These are phyloP conservation scores for Eurytoma californica DNA, from an alignment of 2,888 invertebrate species.

Conservation along the genomic window DNA sequence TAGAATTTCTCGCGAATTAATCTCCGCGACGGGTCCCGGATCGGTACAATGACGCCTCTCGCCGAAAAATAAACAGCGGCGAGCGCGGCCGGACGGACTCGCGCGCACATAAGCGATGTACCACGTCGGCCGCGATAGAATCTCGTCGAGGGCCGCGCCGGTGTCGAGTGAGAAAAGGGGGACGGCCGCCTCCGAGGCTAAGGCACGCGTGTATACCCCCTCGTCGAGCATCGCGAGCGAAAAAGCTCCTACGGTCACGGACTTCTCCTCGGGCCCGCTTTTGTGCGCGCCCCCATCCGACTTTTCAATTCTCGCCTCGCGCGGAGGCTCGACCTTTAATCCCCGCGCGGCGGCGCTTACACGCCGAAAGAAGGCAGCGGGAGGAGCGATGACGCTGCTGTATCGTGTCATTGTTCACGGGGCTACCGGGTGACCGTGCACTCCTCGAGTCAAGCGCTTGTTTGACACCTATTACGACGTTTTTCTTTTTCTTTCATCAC, in stretches of 20 bases:
- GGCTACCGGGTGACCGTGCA: neutral
- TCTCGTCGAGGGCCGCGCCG: neutral
- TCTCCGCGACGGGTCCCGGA: no score
- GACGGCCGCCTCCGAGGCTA: neutral
- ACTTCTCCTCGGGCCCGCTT: neutral
- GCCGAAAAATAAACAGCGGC: no score
- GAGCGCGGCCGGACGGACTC: no score
- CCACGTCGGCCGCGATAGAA: neutral
- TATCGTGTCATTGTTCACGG: conserved; percentile 24
- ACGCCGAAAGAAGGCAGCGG: neutral
- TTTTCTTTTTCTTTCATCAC: no score
- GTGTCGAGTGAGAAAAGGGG: neutral
- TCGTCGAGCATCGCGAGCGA: neutral
- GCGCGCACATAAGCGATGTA: neutral
- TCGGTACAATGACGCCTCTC: no score
- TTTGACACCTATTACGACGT: neutral
- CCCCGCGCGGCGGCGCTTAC: neutral
- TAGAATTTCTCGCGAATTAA: no score
- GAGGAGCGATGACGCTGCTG: conserved; percentile 7
- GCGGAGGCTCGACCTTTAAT: neutral
- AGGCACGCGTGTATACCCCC: neutral
- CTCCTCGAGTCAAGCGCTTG: neutral
- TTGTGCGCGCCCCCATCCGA: neutral
- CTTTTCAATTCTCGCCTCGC: conserved; percentile 11
- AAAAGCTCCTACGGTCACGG: conserved; percentile 27